Evolutionary conservation across 2,113 vertebrate genomes (phyloP), one percentile per base, ranked within the genome.

Genomic region (Clarias macrocephalus): DNA sequence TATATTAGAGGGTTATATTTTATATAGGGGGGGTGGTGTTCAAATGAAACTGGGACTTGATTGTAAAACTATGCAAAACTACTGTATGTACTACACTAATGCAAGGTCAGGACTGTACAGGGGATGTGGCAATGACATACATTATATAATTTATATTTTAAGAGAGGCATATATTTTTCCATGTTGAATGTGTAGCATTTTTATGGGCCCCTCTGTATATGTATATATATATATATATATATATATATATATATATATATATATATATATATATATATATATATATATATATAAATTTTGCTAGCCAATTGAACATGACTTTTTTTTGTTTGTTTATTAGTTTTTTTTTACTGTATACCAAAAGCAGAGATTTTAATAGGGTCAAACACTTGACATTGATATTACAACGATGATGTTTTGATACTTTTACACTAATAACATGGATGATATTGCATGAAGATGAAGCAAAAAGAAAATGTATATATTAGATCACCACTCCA

Each of bases 401-500:
- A 48, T 48, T 48, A 5, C 42, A 6, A 48, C 7, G 48, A 48
- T 23, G 8, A 73, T 73, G 11, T 73, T 42, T 73, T 73, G 6
- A 73, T 48, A 54, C 42, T 48, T 75, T 73, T 18, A 30, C 13
- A 13, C 5, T 15, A 63, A 59, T 25, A 54, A 54, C 15, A 76
- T 7, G n/a, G 12, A 9, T 57, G 23, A 62, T 23, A 19, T 19
- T 33, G 16, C 54, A 30, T 54, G 19, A 80, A 59, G 18, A 56
- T 57, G 54, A 7, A 56, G 19, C 30, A 70, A 30, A 73, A 48
- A 21, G 25, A 28, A 5, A 42, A 56, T 63, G 15, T 28, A 7
- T 23, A n/a, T 9, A 3, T 21, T 37, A 25, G 68, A 33, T 6
- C 75, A 57, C 7, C 19, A 33, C 7, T 13, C 86, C 95, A 96